Evolutionary conservation across 2,797 vertebrate genomes (phyloP), one percentile per base, ranked within the genome.

Genomic region (Melanotaenia pygmaea): DNA sequence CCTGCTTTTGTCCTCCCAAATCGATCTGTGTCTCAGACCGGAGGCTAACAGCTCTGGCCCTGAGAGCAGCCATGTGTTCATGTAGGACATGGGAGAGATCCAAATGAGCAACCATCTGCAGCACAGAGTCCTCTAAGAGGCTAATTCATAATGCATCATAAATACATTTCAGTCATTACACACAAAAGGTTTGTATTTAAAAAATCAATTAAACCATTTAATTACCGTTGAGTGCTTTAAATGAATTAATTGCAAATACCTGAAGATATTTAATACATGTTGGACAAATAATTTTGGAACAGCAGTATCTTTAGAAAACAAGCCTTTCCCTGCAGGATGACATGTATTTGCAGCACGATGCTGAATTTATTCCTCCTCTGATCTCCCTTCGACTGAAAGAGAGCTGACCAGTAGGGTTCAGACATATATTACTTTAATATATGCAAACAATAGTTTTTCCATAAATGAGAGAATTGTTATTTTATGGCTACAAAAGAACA

Each of bases 61-160:
- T 75, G 22, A 26, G 76, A 86, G 86, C 75, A 58, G 70, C 90
- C 89, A 90, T 92, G 89, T 92, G 91, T 86, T 85, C 88, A 92
- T 89, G 60, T 84, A 89, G 90, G 83, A 91, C 88, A 89, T 85
- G 91, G 86, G 73, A 64, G 60, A 72, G 67, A 62, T 89, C 89
- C 92, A 93, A 91, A 84, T 57, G 59, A 81, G 14, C 72, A 90
- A 89, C 90, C 91, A 91, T 93, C 91, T 94, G 91, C 76, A 88
- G 75, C 11, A 82, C 64, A 71, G 60, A 82, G 78, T 73, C 78
- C 57, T 64, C 66, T 51, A 11, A 79, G 53, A 70, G 13, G 30
- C 69, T 54, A 54, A 54, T 38, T 63, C 22, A 60, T 57, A 51
- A 68, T 75, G 20, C 20, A 3, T 59, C 26, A 18, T 37, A 12